Evolutionary conservation across 2,113 vertebrate genomes (phyloP), one percentile per base, ranked within the genome.

Genomic region (Lamprotornis superbus): DNA sequence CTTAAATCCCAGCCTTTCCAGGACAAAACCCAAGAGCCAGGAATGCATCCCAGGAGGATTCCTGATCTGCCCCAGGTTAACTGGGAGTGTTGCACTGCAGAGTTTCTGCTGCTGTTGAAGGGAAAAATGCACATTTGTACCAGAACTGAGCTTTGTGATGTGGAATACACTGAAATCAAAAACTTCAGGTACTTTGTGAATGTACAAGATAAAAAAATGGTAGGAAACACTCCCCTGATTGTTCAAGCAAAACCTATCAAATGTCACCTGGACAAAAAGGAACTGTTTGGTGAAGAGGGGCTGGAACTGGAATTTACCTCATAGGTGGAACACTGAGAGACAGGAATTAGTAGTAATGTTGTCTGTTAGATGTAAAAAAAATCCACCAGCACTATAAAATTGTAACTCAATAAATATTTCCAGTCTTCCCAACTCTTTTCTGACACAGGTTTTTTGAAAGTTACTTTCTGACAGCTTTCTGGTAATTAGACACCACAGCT

Each of bases 401-500:
- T 59, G 47, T 30, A 89, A 83, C n/a, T 44, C 56, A 81, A 93
- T 65, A 94, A 93, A 63, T 79, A 91, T 46, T 86, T 85, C 67
- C 46, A 78, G 76, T 19, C 80, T 91, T 89, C 53, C n/a, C 52
- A 92, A 85, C 59, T 92, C 78, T 84, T 96, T 86, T 88, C 75
- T 88, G 83, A 96, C 67, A 90, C 50, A 56, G 68, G 52, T 60
- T 94, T 96, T 96, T 95, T 86, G 57, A 93, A 95, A 96, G 93
- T 93, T 90, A 87, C 92, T 97, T 93, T 96, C 94, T 95, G 96
- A 95, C 95, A 90, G 95, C 44, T 83, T 83, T 67, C 93, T 55
- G 92, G 19, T 95, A 91, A 87, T 81, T 74, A 91, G 92, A 90
- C 87, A 90, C 91, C 73, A 78, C 22, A 28, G 92, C 91, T 94